These are phyloP conservation scores for Meteorus cinctellus DNA, from an alignment of 2,888 invertebrate species.

Conservation along the genomic window DNA sequence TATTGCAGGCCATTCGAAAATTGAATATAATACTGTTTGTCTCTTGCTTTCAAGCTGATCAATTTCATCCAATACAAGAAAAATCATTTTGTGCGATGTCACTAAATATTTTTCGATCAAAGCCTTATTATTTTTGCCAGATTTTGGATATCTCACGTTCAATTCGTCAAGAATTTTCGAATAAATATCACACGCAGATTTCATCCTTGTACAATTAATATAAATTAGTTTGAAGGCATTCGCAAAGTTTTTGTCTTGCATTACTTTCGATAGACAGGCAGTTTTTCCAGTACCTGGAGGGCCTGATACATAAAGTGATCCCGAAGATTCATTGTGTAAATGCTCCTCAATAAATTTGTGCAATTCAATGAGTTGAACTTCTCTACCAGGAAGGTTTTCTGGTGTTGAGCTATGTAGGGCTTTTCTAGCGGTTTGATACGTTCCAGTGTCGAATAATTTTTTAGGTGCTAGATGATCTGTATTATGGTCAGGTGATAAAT, in stretches of 20 bases:
- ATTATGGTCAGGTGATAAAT: constrained; percentile 45
- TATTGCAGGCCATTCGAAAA: constrained; percentile 94
- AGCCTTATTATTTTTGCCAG: constrained; percentile 80
- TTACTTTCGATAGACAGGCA: constrained; percentile 85
- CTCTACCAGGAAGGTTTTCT: constrained; percentile 82
- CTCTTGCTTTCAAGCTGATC: constrained; percentile 91
- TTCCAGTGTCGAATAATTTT: constrained; percentile 58
- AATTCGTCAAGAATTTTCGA: constrained; percentile 85
- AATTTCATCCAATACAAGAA: constrained; percentile 94
- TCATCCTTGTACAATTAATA: constrained; percentile 92
- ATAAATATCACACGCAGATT: constrained; percentile 88
- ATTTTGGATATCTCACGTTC: constrained; percentile 76
- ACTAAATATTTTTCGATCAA: constrained; percentile 83
- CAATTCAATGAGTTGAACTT: constrained; percentile 83
- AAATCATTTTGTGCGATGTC: constrained; percentile 80
- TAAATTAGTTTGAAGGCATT: constrained; percentile 79
- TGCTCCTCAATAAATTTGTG: constrained; percentile 81
- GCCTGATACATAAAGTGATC: constrained; percentile 94
- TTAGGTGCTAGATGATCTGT: constrained; percentile 57
- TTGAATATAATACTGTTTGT: constrained; percentile 91
- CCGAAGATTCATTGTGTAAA: constrained; percentile 80
- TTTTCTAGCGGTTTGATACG: constrained; percentile 72
- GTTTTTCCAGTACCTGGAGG: constrained; percentile 99
- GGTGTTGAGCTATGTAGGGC: constrained; percentile 75
- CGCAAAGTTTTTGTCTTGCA: constrained; percentile 80